A percentile compares a stretch with the other conserved stretches of the same genome.
phyloP scores from a whole-genome alignment of 2,888 invertebrate genomes.

The Stramonita haemastoma region DNA sequence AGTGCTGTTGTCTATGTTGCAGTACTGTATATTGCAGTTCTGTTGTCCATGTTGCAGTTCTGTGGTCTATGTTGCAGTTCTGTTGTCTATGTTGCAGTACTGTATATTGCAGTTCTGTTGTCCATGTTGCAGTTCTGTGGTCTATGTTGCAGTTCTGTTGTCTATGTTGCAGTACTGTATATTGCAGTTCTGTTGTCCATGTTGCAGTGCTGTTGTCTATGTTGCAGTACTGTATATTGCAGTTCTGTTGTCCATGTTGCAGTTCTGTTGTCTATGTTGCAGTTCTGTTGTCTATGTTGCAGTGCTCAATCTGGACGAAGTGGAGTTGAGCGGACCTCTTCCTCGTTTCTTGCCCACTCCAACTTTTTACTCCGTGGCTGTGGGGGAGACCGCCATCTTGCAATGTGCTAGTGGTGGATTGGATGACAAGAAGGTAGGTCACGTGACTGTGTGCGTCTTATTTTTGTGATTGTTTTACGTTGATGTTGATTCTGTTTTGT shows the following conservation, averaged over 20 bases:
- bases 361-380: conserved; percentile 40
- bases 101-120: not conserved
- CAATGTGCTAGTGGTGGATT: conserved; percentile 44
- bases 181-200: not conserved
- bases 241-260: not conserved
- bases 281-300: conserved; percentile 14
- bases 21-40: too few species aligned
- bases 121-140: too few species aligned
- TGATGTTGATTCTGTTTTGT: too few species aligned
- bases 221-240: not conserved
- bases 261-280: not conserved
- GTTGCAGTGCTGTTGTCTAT: not conserved
- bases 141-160: not conserved
- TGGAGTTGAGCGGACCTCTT: conserved; percentile 40
- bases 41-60: too few species aligned
- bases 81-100: too few species aligned
- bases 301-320: conserved; percentile 42
- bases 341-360: conserved; percentile 45
- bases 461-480: too few species aligned
- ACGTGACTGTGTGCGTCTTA: too few species aligned
- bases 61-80: too few species aligned
- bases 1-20: too few species aligned
- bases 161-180: not conserved
- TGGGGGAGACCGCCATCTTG: conserved; percentile 41
- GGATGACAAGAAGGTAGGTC: conserved; percentile 42